phyloP scores from a whole-genome alignment of 1,140 invertebrate species.

The Calephelis virginiensis region DNA sequence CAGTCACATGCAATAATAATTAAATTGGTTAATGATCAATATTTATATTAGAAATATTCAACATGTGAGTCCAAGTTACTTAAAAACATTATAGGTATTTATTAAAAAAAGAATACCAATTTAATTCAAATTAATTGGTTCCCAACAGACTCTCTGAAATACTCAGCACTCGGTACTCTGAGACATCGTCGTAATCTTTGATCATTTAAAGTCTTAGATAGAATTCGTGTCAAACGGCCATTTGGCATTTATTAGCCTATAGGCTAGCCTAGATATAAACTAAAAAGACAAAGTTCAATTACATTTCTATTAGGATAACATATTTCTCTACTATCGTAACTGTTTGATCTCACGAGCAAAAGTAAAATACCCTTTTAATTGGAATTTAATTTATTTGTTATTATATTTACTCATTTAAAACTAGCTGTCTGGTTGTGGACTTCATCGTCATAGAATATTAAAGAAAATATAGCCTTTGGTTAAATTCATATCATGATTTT shows the following conservation, averaged over 20 bases:
- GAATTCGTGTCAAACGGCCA: slow-evolving; percentile 22
- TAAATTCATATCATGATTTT: too few species aligned
- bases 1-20: too few species aligned
- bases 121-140: not conserved
- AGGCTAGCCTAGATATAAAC: slow-evolving; percentile 24
- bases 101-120: too few species aligned
- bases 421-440: too few species aligned
- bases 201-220: slow-evolving; percentile 16
- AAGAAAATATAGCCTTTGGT: too few species aligned
- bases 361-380: not conserved
- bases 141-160: not conserved
- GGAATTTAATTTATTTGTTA: too few species aligned
- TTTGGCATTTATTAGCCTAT: slow-evolving; percentile 30
- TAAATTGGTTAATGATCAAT: too few species aligned
- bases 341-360: not conserved
- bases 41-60: too few species aligned
- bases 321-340: slow-evolving; percentile 22
- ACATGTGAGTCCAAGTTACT: too few species aligned
- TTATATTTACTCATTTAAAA: too few species aligned
- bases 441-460: too few species aligned
- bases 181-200: slow-evolving; percentile 9
- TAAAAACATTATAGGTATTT: too few species aligned
- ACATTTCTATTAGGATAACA: slow-evolving; percentile 22
- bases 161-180: not conserved
- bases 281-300: slow-evolving; percentile 32